Evolutionary conservation across 2,888 invertebrate species (phyloP).

Genomic region (Apotomis capreana): DNA sequence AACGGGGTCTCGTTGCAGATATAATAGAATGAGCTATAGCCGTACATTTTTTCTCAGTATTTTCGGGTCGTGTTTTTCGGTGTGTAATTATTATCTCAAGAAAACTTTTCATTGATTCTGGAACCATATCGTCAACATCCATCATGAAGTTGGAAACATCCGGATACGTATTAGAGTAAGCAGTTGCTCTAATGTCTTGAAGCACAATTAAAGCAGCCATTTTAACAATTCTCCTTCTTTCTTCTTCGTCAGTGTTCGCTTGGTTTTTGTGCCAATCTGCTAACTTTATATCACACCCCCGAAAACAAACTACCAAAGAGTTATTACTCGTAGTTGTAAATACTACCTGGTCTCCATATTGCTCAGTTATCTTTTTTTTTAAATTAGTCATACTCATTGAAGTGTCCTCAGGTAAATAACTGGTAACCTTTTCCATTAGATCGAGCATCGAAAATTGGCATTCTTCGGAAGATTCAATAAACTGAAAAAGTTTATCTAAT

Average conservation of each 20-base stretch:
- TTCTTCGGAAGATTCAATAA: slow-evolving; percentile 8
- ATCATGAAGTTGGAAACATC: neutral
- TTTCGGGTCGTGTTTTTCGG: slow-evolving; percentile 1
- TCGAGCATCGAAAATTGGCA: slow-evolving; percentile 8
- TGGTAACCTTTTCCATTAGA: slow-evolving; percentile 3
- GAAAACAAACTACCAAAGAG: slow-evolving; percentile 5
- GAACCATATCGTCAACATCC: slow-evolving; percentile 8
- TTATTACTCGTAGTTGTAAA: neutral
- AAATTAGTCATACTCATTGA: neutral
- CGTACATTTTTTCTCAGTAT: neutral
- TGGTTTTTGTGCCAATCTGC: neutral
- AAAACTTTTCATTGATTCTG: slow-evolving; percentile 4
- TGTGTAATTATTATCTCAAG: slow-evolving; percentile 6
- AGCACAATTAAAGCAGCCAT: neutral
- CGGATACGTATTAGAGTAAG: slow-evolving; percentile 1
- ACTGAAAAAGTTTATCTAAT: slow-evolving; percentile 6
- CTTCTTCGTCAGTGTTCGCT: neutral
- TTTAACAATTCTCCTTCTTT: slow-evolving; percentile 2
- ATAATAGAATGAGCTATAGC: neutral
- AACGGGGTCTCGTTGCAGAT: slow-evolving; percentile 4
- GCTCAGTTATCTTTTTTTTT: neutral
- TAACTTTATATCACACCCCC: neutral
- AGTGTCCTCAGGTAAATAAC: slow-evolving; percentile 5
- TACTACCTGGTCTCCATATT: slow-evolving; percentile 9
- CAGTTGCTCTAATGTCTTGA: slow-evolving; percentile 9